These are phyloP conservation scores for Trochalopteron elliotii DNA, from an alignment of 2,113 vertebrate genomes.

Conservation along the genomic window DNA sequence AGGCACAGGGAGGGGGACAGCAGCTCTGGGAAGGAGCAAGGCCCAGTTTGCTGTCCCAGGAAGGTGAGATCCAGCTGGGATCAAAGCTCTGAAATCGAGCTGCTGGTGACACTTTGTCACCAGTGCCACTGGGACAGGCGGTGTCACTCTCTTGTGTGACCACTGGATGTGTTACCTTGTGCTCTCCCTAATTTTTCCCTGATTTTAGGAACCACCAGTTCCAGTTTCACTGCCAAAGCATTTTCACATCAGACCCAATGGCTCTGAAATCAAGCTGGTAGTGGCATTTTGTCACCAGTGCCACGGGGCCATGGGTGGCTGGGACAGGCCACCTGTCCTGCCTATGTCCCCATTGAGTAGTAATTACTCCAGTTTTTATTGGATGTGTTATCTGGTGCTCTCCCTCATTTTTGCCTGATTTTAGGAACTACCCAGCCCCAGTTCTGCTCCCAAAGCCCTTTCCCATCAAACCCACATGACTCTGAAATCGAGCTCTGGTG, in stretches of 20 bases:
- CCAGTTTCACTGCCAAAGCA: not conserved
- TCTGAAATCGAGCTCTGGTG: not conserved
- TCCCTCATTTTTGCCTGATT: not conserved
- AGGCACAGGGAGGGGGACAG: not conserved
- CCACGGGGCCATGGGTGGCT: not conserved
- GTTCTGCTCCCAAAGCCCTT: not conserved
- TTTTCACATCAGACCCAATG: too few relatives aligned
- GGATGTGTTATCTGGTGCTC: not conserved
- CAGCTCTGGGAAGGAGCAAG: not conserved
- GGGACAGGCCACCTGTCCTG: too few relatives aligned
- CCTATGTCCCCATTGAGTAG: accelerated
- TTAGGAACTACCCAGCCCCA: not conserved
- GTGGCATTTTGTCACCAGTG: not conserved
- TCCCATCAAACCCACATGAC: too few relatives aligned
- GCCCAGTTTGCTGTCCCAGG: accelerated
- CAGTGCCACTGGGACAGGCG: not conserved
- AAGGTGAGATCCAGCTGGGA: not conserved
- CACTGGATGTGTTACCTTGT: accelerated
- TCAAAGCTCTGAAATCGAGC: not conserved
- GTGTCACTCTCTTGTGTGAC: too few relatives aligned
- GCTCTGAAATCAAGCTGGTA: not conserved
- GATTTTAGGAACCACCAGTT: not conserved
- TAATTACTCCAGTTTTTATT: not conserved
- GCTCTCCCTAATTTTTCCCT: not conserved
- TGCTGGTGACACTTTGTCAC: not conserved